Base-by-base conservation (phyloP, 2,113 vertebrate genomes). In the Archilochus colubris region DNA sequence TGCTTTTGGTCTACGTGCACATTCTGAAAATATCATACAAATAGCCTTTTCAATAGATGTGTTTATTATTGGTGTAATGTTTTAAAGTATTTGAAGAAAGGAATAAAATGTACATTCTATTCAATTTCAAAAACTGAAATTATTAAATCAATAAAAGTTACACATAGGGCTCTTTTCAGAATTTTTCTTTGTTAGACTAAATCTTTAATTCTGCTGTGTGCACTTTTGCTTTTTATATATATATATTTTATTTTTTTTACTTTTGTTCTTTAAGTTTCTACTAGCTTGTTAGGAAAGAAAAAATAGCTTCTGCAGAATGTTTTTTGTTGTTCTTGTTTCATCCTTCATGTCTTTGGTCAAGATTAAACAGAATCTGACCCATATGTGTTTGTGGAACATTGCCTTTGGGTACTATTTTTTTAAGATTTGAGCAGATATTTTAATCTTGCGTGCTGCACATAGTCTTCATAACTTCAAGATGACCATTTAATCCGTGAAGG, bases 161-260 rank as follows among this genome's bases (percentile, higher is more conserved):
- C 23, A 55, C 13, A 18, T 28, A 27, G 9, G 8, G 4, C 10
- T 44, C 63, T 67, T 17, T 21, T 6, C 30, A 8, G 2, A 12
- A 7, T 44, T 43, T 17, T 22, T 72, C 7, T 40, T 16, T 51
- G 7, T 62, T 48, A 57, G 27, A 14, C 20, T 30, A 20, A 57
- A 13, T 50, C 22, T 21, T 75, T 57, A 53, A 18, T 70, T 79
- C 24, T 63, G 1, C 36, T 16, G 3, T 0, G 0, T 62, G 24
- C 8, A 10, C 36, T 88, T 82, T 81, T 86, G 31, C 8, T 51
- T 91, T 89, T 74, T 40, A 40, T 40, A 40, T 40, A 40, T 40
- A 40, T 40, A 40, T 40, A 12, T 31, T 67, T 53, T 1, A 48
- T 9, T 43, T 6, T 5, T 12, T n/a, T 36, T 7, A 14, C 20